Conservation (phyloP, 2,888 invertebrate species). For the Caenorhabditis doughertyi region DNA sequence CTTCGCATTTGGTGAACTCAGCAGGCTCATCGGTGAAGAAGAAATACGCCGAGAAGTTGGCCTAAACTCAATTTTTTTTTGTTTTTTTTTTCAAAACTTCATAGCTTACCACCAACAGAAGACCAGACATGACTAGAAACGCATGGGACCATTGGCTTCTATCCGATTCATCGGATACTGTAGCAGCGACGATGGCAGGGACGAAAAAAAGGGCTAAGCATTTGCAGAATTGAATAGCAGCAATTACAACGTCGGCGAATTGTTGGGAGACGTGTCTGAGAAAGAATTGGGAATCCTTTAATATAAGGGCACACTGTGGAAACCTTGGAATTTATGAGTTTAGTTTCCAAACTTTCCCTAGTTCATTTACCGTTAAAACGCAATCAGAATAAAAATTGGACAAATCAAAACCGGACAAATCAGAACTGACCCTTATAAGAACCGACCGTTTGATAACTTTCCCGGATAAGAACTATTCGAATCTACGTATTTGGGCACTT, state of each 20-base stretch:
- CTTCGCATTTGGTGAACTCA: conserved; percentile 35
- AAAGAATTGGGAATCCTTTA: background rate
- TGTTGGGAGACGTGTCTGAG: conserved; percentile 53
- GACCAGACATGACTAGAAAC: conserved; percentile 49
- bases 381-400: no score
- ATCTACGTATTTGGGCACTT: no score
- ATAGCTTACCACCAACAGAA: conserved; percentile 39
- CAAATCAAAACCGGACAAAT: no score
- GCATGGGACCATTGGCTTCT: conserved; percentile 41
- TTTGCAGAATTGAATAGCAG: conserved; percentile 61
- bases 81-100: background rate
- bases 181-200: conserved; percentile 49
- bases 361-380: no score
- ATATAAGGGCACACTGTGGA: no score
- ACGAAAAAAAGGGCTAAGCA: conserved; percentile 58
- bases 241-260: conserved; percentile 60
- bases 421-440: no score
- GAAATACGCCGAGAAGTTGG: conserved; percentile 54
- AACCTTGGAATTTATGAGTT: no score
- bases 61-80: background rate
- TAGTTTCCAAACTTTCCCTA: no score
- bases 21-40: conserved; percentile 50
- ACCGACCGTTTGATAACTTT: no score
- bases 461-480: no score
- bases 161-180: conserved; percentile 43